Evolutionary conservation across 2,797 vertebrate genomes (phyloP), one percentile per base, ranked within the genome.

Genomic region (Mus caroli): DNA sequence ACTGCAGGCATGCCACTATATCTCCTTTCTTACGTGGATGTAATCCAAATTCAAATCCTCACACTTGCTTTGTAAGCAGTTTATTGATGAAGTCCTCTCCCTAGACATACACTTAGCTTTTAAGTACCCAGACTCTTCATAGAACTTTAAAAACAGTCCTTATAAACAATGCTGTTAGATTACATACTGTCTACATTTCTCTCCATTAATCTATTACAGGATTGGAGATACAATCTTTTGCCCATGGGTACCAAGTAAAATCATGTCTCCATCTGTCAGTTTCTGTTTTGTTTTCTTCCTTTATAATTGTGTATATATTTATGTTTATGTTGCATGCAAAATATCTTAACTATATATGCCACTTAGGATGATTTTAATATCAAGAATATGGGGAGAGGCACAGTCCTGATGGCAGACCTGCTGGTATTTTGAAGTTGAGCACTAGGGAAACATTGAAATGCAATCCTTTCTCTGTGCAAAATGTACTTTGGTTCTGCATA

Each of bases 401-500:
- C 43, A 83, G 9, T 73, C 60, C 85, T 58, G 43, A 92, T 92
- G 77, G 95, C 73, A 96, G 54, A 91, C 62, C 86, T 94, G 62
- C 67, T 58, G 54, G 54, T 64, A 89, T 93, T 97, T 80, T 91
- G 75, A 92, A 96, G 92, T 84, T 88, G 58, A 96, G 52, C 90
- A 22, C 90, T 80, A 92, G 94, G 95, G 97, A 96, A 85, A 94
- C 91, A 95, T 92, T 56, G 88, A 94, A 97, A 94, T 43, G 60
- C 56, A 92, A 62, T 84, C 62, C 60, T 96, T 97, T 96, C 54
- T 95, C 80, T 96, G 86, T 91, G 90, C 82, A 96, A 87, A 96
- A 20, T 52, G 85, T 86, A 71, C 80, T 95, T 91, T 91, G 34
- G 19, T 97, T 98, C 96, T 96, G 92, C 94, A 97, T 97, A 96